Conservation (phyloP, 2,797 vertebrate species). For the Paratrypauchen microcephalus region DNA sequence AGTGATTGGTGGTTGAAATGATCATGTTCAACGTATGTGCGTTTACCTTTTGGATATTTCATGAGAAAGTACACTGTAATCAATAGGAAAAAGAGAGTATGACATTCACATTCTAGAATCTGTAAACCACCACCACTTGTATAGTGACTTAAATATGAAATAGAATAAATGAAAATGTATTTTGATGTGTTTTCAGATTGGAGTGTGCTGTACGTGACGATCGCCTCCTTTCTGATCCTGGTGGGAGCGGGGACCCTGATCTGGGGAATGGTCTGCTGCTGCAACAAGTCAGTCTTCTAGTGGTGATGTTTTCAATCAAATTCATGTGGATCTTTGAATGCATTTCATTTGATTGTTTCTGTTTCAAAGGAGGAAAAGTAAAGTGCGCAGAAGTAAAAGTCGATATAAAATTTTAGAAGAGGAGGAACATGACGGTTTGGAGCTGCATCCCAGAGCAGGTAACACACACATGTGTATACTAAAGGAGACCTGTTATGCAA, state of each 20-base stretch:
- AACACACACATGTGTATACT: slow-evolving; percentile 7
- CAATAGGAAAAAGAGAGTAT: too few relatives aligned
- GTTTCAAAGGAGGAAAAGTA: slow-evolving; percentile 83
- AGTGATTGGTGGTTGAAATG: too few relatives aligned
- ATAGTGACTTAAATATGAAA: too few relatives aligned
- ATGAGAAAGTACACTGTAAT: too few relatives aligned
- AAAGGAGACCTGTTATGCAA: too few relatives aligned
- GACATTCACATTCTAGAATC: too few relatives aligned
- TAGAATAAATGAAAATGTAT: too few relatives aligned
- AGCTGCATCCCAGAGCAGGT: slow-evolving; percentile 84
- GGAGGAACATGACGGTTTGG: slow-evolving; percentile 89
- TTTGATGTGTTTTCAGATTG: slow-evolving; percentile 82
- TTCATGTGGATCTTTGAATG: too few relatives aligned
- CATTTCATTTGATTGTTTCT: not conserved
- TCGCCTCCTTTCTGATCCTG: slow-evolving; percentile 91
- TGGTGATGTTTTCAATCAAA: not conserved
- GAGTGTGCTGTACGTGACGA: slow-evolving; percentile 98
- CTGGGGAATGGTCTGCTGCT: slow-evolving; percentile 93
- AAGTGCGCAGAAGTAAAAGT: slow-evolving; percentile 90
- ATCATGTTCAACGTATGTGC: too few relatives aligned
- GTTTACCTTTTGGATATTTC: too few relatives aligned
- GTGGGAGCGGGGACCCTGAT: slow-evolving; percentile 86
- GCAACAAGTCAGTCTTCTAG: slow-evolving; percentile 80
- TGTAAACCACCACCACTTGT: too few relatives aligned
- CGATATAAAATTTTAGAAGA: slow-evolving; percentile 95